Evolutionary conservation across 1,140 invertebrate species (phyloP), one percentile per base, ranked within the genome.

Genomic region (Thereuonema tuberculata): DNA sequence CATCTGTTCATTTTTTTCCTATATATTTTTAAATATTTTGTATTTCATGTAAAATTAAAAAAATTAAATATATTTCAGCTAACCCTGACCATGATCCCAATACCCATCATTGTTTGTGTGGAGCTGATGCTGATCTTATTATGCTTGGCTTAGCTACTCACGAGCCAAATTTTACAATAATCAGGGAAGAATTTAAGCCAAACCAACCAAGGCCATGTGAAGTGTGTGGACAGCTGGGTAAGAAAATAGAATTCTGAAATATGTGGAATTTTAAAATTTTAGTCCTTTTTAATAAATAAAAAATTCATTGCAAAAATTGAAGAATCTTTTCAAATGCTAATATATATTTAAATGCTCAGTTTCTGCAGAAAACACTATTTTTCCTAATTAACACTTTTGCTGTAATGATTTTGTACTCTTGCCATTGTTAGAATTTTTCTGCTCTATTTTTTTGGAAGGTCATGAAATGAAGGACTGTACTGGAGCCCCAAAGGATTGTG

Each of bases 71-170:
- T 64, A 68, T 70, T 69, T 52, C 69, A 82, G 89, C 87, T 23
- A 89, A 94, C 74, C 91, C 92, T 0, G 84, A 93, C 75, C 93
- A 99, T 75, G 90, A 99, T 75, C 92, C 96, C 0, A 98, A 99
- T 71, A 98, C 95, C 0, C 86, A 91, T 25, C 97, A 99, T 75
- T 93, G 93, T 64, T 73, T 99, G 1, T 99, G 94, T 77, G 97
- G 97, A 61, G 96, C 96, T 15, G 97, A 99, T 76, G 92, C 94
- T 25, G 94, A 98, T 81, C 80, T 98, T n/a, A 98, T 98, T 68
- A 96, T 98, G 91, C 76, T 97, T 71, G 97, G 96, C 26, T 76
- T 99, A 23, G 96, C 97, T 1, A 99, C 96, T 0, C 97, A 99
- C 73, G 97, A 99, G 76, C 89, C 91, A 1, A 92, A 99, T 76